These are phyloP conservation scores for Onychostruthus taczanowskii DNA, from an alignment of 2,113 vertebrate genomes.

Conservation along the genomic window DNA sequence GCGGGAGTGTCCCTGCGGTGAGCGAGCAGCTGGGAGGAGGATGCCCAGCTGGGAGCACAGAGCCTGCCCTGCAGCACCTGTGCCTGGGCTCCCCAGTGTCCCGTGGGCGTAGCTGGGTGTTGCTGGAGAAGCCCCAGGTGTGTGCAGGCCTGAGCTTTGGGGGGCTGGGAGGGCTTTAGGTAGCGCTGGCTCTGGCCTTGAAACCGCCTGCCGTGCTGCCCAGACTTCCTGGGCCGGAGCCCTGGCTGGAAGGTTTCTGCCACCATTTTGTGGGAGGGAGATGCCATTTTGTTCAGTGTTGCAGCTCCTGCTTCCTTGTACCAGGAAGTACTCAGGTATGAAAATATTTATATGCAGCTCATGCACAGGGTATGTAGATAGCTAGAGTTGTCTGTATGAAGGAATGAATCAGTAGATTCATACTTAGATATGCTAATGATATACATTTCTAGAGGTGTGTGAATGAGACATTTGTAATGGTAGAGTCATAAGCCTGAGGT, in stretches of 20 bases:
- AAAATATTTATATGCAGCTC: neutral
- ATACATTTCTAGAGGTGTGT: neutral
- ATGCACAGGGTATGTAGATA: neutral
- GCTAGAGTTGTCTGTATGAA: neutral
- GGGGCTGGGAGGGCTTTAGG: neutral
- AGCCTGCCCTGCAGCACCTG: neutral
- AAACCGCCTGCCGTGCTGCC: accelerated
- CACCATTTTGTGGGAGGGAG: neutral
- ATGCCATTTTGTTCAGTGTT: neutral
- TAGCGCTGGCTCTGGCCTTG: accelerated
- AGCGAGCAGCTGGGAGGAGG: accelerated
- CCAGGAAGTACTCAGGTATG: neutral
- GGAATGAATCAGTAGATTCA: neutral
- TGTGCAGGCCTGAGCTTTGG: neutral
- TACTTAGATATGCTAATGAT: neutral
- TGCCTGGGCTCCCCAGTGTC: accelerated
- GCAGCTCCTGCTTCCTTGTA: neutral
- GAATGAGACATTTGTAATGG: neutral
- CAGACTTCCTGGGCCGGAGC: accelerated
- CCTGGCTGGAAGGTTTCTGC: neutral
- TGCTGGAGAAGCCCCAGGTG: neutral
- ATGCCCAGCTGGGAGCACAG: accelerated
- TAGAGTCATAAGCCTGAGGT: neutral
- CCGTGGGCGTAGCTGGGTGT: accelerated
- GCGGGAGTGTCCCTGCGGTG: accelerated